Evolutionary conservation across 2,888 invertebrate species (phyloP).

Genomic region (Dolomedes plantarius): DNA sequence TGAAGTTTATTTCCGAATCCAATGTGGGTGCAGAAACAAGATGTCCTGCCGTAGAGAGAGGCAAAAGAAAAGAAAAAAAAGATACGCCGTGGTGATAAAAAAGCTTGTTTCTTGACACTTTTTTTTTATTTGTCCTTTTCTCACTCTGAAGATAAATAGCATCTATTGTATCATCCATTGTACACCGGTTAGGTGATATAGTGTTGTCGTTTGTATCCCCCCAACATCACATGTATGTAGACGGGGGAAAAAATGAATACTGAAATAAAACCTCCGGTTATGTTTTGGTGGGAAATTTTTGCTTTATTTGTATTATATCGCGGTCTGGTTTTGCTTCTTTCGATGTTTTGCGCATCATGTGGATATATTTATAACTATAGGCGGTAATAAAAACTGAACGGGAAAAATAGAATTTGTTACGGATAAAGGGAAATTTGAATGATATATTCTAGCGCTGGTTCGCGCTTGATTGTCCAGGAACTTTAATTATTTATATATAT

Average conservation of each 20-base stretch:
- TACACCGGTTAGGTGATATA: constrained; percentile 36
- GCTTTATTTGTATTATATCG: constrained; percentile 4
- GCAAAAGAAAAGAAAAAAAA: not conserved
- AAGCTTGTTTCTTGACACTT: constrained; percentile 43
- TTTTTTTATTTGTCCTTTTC: constrained; percentile 24
- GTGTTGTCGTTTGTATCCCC: constrained; percentile 41
- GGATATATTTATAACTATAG: not conserved
- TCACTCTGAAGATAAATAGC: constrained; percentile 40
- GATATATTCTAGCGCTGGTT: no score
- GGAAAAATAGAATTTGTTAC: not conserved
- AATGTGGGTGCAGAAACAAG: not conserved
- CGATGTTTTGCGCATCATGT: not conserved
- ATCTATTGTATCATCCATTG: constrained; percentile 34
- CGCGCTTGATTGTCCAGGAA: no score
- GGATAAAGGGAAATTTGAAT: no score
- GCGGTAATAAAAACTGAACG: not conserved
- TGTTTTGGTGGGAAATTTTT: not conserved
- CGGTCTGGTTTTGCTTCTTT: not conserved
- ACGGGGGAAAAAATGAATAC: not conserved
- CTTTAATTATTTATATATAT: no score
- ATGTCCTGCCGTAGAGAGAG: not conserved
- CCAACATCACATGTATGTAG: not conserved
- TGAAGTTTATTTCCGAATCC: not conserved
- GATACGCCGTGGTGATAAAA: constrained; percentile 9
- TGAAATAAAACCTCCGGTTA: not conserved